These are phyloP conservation scores for Myopa testacea DNA, from an alignment of 2,888 invertebrate species.

Conservation along the genomic window DNA sequence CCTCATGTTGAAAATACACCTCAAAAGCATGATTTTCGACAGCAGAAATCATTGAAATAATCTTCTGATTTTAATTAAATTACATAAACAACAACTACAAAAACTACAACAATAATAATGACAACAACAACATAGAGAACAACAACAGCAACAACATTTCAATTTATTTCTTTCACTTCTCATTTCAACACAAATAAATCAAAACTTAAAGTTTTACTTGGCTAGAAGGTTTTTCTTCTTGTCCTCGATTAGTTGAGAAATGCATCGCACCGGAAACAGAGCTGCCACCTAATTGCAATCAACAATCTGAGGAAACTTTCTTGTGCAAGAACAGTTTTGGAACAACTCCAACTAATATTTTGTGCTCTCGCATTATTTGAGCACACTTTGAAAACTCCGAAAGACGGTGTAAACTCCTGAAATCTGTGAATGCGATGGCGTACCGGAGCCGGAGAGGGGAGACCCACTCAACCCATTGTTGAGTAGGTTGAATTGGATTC, in stretches of 20 bases:
- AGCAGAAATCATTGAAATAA: too few species aligned
- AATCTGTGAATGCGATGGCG: neutral
- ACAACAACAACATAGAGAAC: too few species aligned
- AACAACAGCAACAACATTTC: too few species aligned
- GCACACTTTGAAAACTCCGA: neutral
- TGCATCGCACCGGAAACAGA: neutral
- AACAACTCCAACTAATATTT: neutral
- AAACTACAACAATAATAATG: too few species aligned
- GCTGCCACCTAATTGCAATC: slow-evolving; percentile 6
- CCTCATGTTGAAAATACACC: too few species aligned
- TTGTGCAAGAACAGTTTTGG: neutral
- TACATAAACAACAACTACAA: too few species aligned
- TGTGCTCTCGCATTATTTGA: neutral
- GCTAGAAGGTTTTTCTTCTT: neutral
- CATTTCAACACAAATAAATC: neutral
- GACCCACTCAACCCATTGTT: too few species aligned
- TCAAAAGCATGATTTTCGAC: too few species aligned
- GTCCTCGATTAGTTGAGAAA: neutral
- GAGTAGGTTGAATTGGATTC: too few species aligned
- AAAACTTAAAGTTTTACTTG: neutral
- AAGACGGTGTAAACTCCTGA: neutral
- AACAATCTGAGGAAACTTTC: neutral
- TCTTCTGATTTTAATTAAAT: too few species aligned
- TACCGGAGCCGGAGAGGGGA: too few species aligned
- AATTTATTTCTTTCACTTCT: neutral